These are phyloP conservation scores for Gymnothorax reevesii DNA, from an alignment of 2,797 vertebrate species.

Conservation along the genomic window DNA sequence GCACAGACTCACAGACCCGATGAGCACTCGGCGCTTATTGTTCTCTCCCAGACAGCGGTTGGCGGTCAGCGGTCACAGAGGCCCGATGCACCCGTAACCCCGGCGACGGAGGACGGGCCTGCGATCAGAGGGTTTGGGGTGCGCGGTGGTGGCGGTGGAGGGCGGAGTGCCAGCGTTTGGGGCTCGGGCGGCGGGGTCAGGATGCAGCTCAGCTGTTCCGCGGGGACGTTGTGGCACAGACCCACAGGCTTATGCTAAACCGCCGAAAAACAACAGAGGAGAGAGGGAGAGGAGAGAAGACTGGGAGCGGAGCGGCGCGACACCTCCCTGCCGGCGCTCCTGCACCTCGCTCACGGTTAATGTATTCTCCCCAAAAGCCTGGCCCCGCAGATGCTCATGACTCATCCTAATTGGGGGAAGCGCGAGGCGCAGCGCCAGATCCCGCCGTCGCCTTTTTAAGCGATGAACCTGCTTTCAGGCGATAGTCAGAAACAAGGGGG, in stretches of 20 bases:
- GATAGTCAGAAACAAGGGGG: slow-evolving; percentile 61
- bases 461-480: slow-evolving; percentile 67
- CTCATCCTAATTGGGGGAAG: slow-evolving; percentile 71
- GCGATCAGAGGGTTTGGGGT: slow-evolving; percentile 32
- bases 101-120: slow-evolving; percentile 44
- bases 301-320: background rate
- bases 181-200: slow-evolving; percentile 62
- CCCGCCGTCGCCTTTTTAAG: slow-evolving; percentile 67
- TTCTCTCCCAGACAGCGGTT: background rate
- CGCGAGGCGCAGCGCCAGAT: slow-evolving; percentile 55
- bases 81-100: slow-evolving; percentile 54
- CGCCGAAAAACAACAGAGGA: slow-evolving; percentile 41
- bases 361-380: slow-evolving; percentile 34
- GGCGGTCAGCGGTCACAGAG: slow-evolving; percentile 37
- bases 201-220: slow-evolving; percentile 60
- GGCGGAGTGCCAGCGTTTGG: slow-evolving; percentile 57
- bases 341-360: slow-evolving; percentile 35
- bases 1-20: background rate
- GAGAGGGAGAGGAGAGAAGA: slow-evolving; percentile 3
- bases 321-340: slow-evolving; percentile 16
- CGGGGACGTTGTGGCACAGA: slow-evolving; percentile 64
- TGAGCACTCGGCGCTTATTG: background rate
- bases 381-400: slow-evolving; percentile 56
- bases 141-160: slow-evolving; percentile 34
- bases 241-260: slow-evolving; percentile 51